A percentile compares a stretch with the other conserved stretches of the same genome.
Evolutionary conservation across 2,113 vertebrate genomes (phyloP).

Genomic region (Hippocampus barbouri): DNA sequence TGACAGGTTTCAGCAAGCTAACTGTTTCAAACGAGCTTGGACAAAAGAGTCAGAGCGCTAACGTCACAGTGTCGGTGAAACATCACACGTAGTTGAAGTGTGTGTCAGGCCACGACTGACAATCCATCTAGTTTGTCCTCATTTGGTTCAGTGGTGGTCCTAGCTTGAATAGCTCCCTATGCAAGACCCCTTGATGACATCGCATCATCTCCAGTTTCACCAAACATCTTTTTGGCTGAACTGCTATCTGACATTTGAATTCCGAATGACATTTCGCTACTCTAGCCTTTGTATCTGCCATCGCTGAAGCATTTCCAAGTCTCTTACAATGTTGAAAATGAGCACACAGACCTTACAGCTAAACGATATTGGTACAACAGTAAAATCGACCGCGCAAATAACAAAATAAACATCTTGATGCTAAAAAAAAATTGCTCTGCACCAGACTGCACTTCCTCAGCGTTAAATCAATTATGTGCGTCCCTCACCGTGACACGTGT

Average conservation of each 20-base stretch:
- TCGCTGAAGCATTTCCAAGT: too few relatives aligned
- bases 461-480: conserved; percentile 50
- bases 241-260: too few relatives aligned
- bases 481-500: conserved; percentile 36
- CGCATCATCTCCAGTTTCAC: too few relatives aligned
- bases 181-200: too few relatives aligned
- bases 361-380: too few relatives aligned
- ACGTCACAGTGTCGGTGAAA: not conserved
- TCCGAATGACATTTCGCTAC: too few relatives aligned
- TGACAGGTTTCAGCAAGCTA: conserved; percentile 8
- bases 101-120: not conserved
- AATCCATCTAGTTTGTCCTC: not conserved
- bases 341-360: too few relatives aligned
- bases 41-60: not conserved
- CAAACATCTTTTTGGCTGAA: too few relatives aligned
- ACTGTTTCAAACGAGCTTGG: not conserved
- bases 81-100: not conserved
- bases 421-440: conserved; percentile 12
- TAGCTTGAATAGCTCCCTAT: too few relatives aligned
- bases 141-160: not conserved
- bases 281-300: too few relatives aligned
- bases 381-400: too few relatives aligned
- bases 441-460: conserved; percentile 12
- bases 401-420: conserved; percentile 3
- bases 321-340: too few relatives aligned